Percentiles rank a stretch among this genome's conserved stretches.
phyloP scores from a whole-genome alignment of 2,888 invertebrate species.

The Lochmaea crataegi region DNA sequence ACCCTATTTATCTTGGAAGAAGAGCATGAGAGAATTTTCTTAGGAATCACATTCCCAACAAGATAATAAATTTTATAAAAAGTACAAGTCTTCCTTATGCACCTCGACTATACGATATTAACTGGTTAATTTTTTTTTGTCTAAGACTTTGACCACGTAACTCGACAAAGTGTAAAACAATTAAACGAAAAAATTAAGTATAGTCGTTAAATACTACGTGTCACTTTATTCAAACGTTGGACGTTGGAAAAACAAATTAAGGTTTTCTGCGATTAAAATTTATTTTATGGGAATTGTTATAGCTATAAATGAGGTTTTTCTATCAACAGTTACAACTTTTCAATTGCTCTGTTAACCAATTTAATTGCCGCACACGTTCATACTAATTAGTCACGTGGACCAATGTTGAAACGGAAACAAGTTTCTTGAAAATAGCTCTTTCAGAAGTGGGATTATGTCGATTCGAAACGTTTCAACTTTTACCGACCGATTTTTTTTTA shows the following conservation, averaged over 20 bases:
- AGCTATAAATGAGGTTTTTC: conserved; percentile 10
- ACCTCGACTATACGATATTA: neutral
- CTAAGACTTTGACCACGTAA: neutral
- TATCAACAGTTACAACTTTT: conserved; percentile 9
- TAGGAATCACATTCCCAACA: too few species aligned
- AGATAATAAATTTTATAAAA: too few species aligned
- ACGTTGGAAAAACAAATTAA: conserved; percentile 8
- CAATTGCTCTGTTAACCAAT: conserved; percentile 8
- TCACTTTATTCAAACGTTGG: neutral
- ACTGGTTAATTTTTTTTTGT: neutral
- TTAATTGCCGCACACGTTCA: conserved; percentile 13
- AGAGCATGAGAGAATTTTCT: too few species aligned
- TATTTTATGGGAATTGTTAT: conserved; percentile 8
- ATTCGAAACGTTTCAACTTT: neutral
- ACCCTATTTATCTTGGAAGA: too few species aligned
- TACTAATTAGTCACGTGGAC: conserved; percentile 4
- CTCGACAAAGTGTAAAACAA: neutral
- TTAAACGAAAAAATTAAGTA: neutral
- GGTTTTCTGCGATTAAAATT: conserved; percentile 8
- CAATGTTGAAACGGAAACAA: neutral
- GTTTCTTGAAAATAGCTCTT: neutral
- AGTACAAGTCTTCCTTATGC: too few species aligned
- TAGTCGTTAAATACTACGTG: neutral
- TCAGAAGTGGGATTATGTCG: neutral
- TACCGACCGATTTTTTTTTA: neutral